Percentiles rank a stretch among this genome's conserved stretches.
These are phyloP conservation scores for Brachionus calyciflorus DNA, from an alignment of 1,140 invertebrate species.

Conservation along the genomic window DNA sequence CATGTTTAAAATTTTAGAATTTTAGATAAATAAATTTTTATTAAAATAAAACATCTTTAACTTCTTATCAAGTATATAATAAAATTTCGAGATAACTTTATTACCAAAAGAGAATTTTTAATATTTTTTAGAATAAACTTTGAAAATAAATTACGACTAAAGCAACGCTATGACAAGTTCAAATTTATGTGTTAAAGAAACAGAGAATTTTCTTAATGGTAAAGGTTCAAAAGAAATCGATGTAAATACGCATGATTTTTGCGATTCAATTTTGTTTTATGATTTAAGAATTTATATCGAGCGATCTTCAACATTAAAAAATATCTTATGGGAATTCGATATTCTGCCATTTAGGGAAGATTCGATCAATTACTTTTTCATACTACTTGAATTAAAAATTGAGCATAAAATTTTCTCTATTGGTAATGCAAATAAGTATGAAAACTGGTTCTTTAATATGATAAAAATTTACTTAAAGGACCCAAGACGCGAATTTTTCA, in stretches of 20 bases:
- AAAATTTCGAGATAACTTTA: background rate
- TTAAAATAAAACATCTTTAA: background rate
- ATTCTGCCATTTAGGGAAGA: background rate
- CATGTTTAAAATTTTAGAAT: too few relatives aligned
- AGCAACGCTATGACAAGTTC: too few relatives aligned
- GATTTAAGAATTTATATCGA: background rate
- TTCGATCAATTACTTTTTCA: background rate
- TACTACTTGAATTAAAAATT: background rate
- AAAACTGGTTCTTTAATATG: slow-evolving; percentile 10
- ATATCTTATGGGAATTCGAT: slow-evolving; percentile 23
- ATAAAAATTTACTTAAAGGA: background rate
- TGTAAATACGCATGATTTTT: background rate
- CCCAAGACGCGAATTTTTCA: background rate
- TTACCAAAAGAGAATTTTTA: too few relatives aligned
- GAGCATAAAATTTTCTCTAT: background rate
- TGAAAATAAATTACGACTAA: too few relatives aligned
- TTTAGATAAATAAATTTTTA: background rate
- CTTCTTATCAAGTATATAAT: too few relatives aligned
- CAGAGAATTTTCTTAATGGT: background rate
- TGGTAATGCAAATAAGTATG: background rate
- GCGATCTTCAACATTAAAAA: background rate
- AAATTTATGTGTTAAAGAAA: background rate
- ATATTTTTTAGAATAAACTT: too few relatives aligned
- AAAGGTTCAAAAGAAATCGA: background rate
- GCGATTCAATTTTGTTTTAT: background rate